These are phyloP conservation scores for Drosophila funebris DNA, from an alignment of 1,140 invertebrate genomes.

Conservation along the genomic window DNA sequence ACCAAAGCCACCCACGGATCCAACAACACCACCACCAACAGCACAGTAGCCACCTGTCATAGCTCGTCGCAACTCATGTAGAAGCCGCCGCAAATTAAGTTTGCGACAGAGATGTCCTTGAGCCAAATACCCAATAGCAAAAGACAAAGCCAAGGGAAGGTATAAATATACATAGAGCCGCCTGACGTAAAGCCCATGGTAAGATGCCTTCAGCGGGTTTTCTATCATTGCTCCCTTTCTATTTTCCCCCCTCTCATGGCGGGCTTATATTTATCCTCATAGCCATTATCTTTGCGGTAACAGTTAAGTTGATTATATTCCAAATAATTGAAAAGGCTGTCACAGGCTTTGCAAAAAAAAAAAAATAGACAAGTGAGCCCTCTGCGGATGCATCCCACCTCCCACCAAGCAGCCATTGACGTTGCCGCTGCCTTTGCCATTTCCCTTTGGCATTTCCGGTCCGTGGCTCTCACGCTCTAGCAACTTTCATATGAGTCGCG, in stretches of 20 bases:
- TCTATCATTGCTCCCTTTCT: not conserved
- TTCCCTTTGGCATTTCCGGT: no score
- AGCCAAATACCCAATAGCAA: slow-evolving; percentile 57
- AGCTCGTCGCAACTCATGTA: slow-evolving; percentile 51
- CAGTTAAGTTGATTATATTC: slow-evolving; percentile 80
- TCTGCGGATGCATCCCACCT: not conserved
- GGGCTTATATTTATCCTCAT: not conserved
- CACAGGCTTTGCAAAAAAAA: slow-evolving; percentile 51
- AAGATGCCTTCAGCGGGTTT: not conserved
- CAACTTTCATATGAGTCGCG: slow-evolving; percentile 24
- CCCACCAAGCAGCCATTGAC: slow-evolving; percentile 9
- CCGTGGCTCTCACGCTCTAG: slow-evolving; percentile 35
- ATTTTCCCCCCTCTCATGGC: not conserved
- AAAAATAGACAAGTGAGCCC: slow-evolving; percentile 48
- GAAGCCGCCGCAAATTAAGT: slow-evolving; percentile 67
- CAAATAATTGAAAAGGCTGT: slow-evolving; percentile 79
- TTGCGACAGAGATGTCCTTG: slow-evolving; percentile 70
- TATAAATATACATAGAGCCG: slow-evolving; percentile 24
- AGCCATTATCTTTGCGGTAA: slow-evolving; percentile 45
- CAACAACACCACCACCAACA: not conserved
- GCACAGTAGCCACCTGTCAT: slow-evolving; percentile 11
- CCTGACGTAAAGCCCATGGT: slow-evolving; percentile 18
- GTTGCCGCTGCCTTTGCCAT: no score
- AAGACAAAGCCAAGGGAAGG: slow-evolving; percentile 28
- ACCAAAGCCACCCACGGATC: not conserved